A percentile compares a stretch with the other conserved stretches of the same genome.
Conservation (phyloP, 2,113 vertebrate species). For the Leptosomus discolor region DNA sequence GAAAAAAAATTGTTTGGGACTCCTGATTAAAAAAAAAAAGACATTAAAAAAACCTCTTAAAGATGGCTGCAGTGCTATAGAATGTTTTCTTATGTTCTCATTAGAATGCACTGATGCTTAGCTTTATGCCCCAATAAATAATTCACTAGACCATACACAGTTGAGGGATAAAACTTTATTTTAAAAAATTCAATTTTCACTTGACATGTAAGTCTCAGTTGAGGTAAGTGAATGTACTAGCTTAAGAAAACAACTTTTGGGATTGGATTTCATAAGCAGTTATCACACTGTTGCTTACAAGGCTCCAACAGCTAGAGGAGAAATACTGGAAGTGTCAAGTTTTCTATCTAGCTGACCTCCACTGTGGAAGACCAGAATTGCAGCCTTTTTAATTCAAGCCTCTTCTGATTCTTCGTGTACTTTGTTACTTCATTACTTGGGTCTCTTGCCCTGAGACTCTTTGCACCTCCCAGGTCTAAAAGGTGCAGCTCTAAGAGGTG, state of each 20-base stretch:
- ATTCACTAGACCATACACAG: background rate
- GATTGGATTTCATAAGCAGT: background rate
- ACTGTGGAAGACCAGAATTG: background rate
- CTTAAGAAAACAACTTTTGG: constrained; percentile 24
- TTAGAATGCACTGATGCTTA: background rate
- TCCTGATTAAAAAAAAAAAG: background rate
- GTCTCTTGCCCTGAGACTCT: background rate
- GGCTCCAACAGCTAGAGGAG: background rate
- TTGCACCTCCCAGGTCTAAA: background rate
- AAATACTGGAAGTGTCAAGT: background rate
- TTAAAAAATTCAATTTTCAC: constrained; percentile 15
- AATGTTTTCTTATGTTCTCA: background rate
- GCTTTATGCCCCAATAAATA: background rate
- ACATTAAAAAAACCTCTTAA: background rate
- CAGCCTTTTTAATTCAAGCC: background rate
- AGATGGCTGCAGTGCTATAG: background rate
- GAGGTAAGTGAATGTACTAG: constrained; percentile 56
- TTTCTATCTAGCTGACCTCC: background rate
- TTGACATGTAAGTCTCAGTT: background rate
- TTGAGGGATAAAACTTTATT: constrained; percentile 49
- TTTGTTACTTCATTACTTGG: background rate
- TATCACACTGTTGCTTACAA: background rate
- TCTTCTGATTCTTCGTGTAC: background rate
- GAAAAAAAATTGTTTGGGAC: background rate
- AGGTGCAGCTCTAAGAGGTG: background rate